Evolutionary conservation across 2,797 vertebrate genomes (phyloP), one percentile per base, ranked within the genome.

Genomic region (Lithobates sylvaticus): DNA sequence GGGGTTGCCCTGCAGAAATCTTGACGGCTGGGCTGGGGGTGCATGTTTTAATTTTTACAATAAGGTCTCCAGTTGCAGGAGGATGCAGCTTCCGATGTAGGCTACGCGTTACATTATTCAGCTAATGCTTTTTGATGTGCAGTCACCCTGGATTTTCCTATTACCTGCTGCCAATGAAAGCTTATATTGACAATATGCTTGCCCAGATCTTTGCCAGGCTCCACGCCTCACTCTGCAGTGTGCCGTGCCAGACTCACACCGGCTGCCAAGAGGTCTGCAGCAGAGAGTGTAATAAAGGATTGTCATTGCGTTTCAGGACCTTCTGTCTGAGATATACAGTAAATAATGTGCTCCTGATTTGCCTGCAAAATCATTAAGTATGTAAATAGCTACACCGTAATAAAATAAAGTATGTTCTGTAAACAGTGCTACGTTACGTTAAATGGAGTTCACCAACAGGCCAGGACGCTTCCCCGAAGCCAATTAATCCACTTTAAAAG

Each of bases 161-260:
- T 61, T 65, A 76, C 42, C 76, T 64, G 26, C 74, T 83, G 85
- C 80, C 85, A 87, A 83, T 50, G 81, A 65, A 39, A 78, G 50
- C 44, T 83, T 83, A 87, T 78, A 83, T 78, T 78, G 77, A 83
- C 80, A 87, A 78, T 87, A 87, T 83, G 80, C 76, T 79, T 68
- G 67, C 69, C 75, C 39, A 32, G 72, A 32, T 61, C 68, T 39
- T 26, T 58, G 85, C 85, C 81, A 87, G 61, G 29, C 67, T 68
- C 75, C 27, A 27, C 78, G 26, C 68, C 47, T 27, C 70, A 42
- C 21, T 47, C 36, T 13, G 32, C 69, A 68, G 76, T 42, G 50
- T 26, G 67, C 79, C 2, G 54, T 78, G 85, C 80, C 80, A 83
- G 67, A 27, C 47, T 10, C n/a, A 47, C 42, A 36, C 26, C 34